Evolutionary conservation across 2,888 invertebrate genomes (phyloP), one percentile per base, ranked within the genome.

Genomic region (Andrena flavipes): DNA sequence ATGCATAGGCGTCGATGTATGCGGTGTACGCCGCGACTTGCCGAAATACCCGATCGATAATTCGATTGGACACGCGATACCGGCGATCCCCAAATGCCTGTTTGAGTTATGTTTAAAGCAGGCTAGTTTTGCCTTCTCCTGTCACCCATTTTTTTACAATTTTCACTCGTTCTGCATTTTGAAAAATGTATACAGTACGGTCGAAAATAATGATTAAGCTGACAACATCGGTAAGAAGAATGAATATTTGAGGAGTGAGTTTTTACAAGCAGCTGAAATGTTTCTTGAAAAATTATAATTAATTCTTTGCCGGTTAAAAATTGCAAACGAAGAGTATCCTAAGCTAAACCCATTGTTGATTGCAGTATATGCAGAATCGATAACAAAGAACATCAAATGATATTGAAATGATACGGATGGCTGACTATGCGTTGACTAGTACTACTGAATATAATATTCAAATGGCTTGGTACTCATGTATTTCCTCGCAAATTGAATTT

Each of bases 1-100:
- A 86, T 86, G 86, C 84, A 86, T 76, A 30, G 74, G 64, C 76
- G 84, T 49, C 84, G 73, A 86, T 84, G 85, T 84, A 79, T 72
- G 72, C 76, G 26, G 63, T 30, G 71, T 79, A 51, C 73, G 23
- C 23, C 7, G 49, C 73, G 67, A 33, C 62, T 49, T 60, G 20
- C 30, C 30, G 59, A 42, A 69, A 59, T 51, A 62, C n/a, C 33
- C 64, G 78, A 71, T 80, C 80, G 51, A 73, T 80, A 78, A 29
- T 68, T 78, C 80, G 72, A 73, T 72, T 54, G 63, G 51, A 59
- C 64, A 62, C 8, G 26, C 63, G 54, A 68, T 49, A 62, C 59
- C 65, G 65, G 29, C 16, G 48, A 60, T 65, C 80, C 62, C 16
- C 56, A 23, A 65, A 20, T 56, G 78, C 68, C 23, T 49, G 30